Percentiles rank a stretch among this genome's conserved stretches.
Conservation (phyloP, 2,797 vertebrate genomes). For the Cheirogaleus major region DNA sequence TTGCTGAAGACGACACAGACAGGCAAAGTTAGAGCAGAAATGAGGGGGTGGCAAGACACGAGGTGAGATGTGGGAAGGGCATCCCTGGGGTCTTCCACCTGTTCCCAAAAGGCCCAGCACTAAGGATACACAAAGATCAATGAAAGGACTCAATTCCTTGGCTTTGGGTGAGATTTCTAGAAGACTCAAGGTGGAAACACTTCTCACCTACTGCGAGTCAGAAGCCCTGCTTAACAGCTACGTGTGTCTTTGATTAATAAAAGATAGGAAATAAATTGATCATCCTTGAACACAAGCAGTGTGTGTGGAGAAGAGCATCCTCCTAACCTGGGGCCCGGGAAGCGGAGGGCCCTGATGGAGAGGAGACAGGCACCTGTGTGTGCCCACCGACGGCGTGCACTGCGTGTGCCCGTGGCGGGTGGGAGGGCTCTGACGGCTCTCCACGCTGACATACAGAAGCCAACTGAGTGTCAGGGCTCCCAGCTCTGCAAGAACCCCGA, state of each 20-base stretch:
- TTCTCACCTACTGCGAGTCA: not conserved
- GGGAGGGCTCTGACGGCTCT: not conserved
- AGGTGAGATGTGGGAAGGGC: not conserved
- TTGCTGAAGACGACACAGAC: not conserved
- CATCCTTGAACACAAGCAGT: not conserved
- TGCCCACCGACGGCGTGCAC: accelerated
- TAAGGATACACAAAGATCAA: not conserved
- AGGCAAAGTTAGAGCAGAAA: not conserved
- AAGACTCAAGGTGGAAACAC: not conserved
- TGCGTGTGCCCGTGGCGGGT: accelerated
- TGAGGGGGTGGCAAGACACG: not conserved
- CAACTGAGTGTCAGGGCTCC: not conserved
- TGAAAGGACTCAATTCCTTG: not conserved
- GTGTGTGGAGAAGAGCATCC: not conserved
- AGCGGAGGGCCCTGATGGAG: not conserved
- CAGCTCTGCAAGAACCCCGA: accelerated
- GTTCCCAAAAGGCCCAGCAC: not conserved
- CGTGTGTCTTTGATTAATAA: constrained; percentile 45
- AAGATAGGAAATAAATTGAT: constrained; percentile 13
- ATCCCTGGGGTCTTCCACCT: not conserved
- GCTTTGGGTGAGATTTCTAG: constrained; percentile 7
- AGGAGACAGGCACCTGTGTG: not conserved
- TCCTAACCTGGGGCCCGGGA: not conserved
- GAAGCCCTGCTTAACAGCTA: not conserved
- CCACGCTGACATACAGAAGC: not conserved